Percentiles rank a stretch among this genome's conserved stretches.
Conservation (phyloP, 2,797 vertebrate genomes). For the Etheostoma nigrum region DNA sequence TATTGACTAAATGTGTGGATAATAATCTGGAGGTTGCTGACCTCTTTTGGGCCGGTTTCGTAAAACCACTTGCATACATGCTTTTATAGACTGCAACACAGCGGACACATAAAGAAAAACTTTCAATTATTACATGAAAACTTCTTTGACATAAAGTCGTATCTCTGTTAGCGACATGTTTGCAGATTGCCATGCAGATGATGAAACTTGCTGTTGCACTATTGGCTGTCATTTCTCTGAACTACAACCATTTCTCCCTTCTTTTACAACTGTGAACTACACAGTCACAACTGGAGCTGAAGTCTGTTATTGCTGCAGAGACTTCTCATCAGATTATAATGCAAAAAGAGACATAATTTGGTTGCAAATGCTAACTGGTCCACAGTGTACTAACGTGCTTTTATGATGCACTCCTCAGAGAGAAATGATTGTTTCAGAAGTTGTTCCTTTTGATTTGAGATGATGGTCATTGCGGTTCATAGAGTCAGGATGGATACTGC, state of each 20-base stretch:
- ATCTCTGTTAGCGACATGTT: not conserved
- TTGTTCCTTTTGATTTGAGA: slow-evolving; percentile 50
- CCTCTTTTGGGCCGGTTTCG: not conserved
- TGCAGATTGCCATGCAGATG: not conserved
- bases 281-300: not conserved
- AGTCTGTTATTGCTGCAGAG: not conserved
- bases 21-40: slow-evolving; percentile 6
- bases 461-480: slow-evolving; percentile 52
- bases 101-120: not conserved
- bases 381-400: not conserved
- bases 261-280: not conserved
- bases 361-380: not conserved
- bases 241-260: not conserved
- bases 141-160: not conserved
- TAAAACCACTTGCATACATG: not conserved
- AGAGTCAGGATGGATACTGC: slow-evolving; percentile 74
- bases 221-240: slow-evolving; percentile 1
- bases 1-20: not conserved
- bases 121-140: not conserved
- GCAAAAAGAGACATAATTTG: not conserved
- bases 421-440: slow-evolving; percentile 52
- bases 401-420: slow-evolving; percentile 34
- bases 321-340: not conserved
- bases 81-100: not conserved
- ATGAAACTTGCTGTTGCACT: not conserved